Percentiles rank a stretch among this genome's conserved stretches.
Conservation (phyloP, 1,140 invertebrate species). For the Plodia interpunctella region DNA sequence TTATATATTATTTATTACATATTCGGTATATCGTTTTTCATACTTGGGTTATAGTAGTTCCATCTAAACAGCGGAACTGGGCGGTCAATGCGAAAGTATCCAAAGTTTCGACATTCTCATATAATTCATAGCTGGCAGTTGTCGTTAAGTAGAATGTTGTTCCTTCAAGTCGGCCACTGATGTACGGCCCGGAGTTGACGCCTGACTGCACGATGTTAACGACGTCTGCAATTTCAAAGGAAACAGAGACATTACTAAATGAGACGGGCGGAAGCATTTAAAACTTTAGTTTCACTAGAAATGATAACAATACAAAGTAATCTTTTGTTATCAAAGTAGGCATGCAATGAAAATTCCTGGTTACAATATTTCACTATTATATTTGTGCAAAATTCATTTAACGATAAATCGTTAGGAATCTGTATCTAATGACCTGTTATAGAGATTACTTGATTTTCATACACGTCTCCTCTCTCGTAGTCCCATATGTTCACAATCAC, state of each 20-base stretch:
- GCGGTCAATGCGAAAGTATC: not conserved
- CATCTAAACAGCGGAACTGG: not conserved
- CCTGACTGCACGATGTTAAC: not conserved
- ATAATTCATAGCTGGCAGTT: not conserved
- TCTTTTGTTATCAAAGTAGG: no score
- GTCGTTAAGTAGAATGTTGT: constrained; percentile 8
- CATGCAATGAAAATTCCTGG: no score
- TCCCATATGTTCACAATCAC: not conserved
- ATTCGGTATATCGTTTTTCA: not conserved
- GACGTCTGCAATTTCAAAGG: not conserved
- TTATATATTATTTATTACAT: no score
- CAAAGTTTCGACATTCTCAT: not conserved
- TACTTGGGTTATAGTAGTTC: not conserved
- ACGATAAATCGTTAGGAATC: no score
- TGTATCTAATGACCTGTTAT: constrained; percentile 5
- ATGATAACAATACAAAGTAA: no score
- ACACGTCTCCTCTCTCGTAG: not conserved
- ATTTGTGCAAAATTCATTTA: no score
- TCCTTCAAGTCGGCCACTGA: not conserved
- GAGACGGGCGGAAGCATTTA: no score
- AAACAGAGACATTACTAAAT: not conserved
- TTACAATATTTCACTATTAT: no score
- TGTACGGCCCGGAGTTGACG: not conserved
- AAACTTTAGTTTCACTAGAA: no score
- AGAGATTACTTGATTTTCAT: not conserved